These are phyloP conservation scores for Aethes cnicana DNA, from an alignment of 2,888 invertebrate genomes.

Conservation along the genomic window DNA sequence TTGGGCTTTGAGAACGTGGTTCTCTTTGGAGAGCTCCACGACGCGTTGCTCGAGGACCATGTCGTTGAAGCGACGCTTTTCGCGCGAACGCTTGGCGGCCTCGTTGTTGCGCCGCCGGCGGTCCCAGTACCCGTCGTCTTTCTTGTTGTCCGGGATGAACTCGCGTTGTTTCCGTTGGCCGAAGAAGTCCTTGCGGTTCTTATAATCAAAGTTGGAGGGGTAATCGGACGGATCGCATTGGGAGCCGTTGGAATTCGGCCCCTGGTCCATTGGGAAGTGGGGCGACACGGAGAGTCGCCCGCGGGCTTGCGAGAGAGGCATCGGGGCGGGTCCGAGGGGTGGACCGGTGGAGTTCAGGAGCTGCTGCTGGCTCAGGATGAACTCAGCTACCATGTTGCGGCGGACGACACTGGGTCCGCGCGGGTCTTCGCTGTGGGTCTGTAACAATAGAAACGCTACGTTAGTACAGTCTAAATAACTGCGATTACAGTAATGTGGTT, in stretches of 20 bases:
- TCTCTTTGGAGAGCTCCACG: conserved; percentile 96
- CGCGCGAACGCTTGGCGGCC: conserved; percentile 97
- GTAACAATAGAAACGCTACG: conserved; percentile 65
- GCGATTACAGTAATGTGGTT: conserved; percentile 45
- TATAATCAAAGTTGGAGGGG: conserved; percentile 81
- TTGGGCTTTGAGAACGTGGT: conserved; percentile 96
- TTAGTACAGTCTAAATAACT: conserved; percentile 57
- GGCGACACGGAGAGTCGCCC: conserved; percentile 71
- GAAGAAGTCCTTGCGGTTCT: conserved; percentile 91
- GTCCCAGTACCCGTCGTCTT: conserved; percentile 99
- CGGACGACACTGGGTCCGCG: conserved; percentile 79
- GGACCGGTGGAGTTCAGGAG: conserved; percentile 67
- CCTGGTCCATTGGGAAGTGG: conserved; percentile 76
- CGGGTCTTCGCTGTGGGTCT: conserved; percentile 74
- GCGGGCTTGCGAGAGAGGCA: conserved; percentile 60
- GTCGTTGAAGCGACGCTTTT: conserved; percentile 97
- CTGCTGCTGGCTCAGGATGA: conserved; percentile 88
- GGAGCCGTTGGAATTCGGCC: conserved; percentile 52
- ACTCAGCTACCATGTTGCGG: conserved; percentile 94
- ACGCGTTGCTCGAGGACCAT: conserved; percentile 97
- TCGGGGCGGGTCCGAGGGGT: conserved; percentile 64
- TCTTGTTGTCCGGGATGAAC: conserved; percentile 97
- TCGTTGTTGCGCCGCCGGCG: conserved; percentile 97
- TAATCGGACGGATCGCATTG: conserved; percentile 62
- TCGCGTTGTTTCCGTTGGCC: conserved; percentile 96